These are phyloP conservation scores for Dendrocincla fuliginosa DNA, from an alignment of 2,797 vertebrate species.

Conservation along the genomic window DNA sequence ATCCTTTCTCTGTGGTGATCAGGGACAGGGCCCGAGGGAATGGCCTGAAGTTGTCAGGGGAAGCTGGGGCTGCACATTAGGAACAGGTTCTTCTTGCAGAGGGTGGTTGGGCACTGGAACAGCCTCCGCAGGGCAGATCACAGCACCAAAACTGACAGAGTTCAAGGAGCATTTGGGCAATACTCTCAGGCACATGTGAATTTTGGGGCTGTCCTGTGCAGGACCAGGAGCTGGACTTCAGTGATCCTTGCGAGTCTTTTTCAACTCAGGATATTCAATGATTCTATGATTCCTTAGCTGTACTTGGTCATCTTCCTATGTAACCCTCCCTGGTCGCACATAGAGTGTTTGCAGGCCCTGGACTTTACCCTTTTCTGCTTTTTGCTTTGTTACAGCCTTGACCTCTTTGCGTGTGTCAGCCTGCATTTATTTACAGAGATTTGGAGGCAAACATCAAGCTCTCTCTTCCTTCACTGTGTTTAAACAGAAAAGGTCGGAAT, in stretches of 20 bases:
- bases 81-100: neutral
- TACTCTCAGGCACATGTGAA: neutral
- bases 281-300: neutral
- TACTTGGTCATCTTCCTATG: neutral
- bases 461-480: neutral
- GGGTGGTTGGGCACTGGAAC: too few relatives aligned
- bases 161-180: neutral
- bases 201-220: neutral
- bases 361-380: neutral
- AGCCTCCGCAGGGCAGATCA: neutral
- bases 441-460: neutral
- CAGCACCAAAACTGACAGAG: neutral
- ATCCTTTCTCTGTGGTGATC: neutral
- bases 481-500: neutral
- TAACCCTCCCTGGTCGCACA: rapidly evolving
- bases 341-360: rapidly evolving
- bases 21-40: neutral
- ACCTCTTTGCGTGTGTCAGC: neutral
- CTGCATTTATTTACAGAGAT: neutral
- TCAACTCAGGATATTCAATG: neutral
- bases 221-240: rapidly evolving
- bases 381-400: neutral
- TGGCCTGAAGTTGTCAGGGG: neutral
- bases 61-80: neutral
- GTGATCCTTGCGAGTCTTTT: neutral